These are phyloP conservation scores for Dicentrarchus labrax DNA, from an alignment of 2,113 vertebrate genomes.

Conservation along the genomic window DNA sequence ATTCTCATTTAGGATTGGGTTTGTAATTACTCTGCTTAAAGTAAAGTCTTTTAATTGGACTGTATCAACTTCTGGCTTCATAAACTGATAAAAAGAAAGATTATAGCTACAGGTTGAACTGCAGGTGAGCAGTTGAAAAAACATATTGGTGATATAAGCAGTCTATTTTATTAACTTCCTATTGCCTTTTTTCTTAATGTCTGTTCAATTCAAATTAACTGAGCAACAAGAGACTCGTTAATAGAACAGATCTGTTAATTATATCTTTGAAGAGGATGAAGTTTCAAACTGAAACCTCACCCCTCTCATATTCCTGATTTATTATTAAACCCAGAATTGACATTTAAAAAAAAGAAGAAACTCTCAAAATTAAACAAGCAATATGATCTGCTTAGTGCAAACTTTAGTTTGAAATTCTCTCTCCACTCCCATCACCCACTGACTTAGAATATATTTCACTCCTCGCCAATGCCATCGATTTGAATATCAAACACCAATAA, in stretches of 20 bases:
- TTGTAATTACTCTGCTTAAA: slow-evolving; percentile 3
- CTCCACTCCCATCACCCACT: slow-evolving; percentile 52
- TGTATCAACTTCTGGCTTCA: neutral
- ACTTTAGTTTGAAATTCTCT: slow-evolving; percentile 26
- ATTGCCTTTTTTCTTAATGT: slow-evolving; percentile 13
- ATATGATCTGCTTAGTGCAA: slow-evolving; percentile 1
- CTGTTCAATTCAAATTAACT: slow-evolving; percentile 45
- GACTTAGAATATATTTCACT: slow-evolving; percentile 54
- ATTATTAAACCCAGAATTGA: slow-evolving; percentile 67
- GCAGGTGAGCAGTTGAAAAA: neutral
- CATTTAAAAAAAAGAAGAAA: slow-evolving; percentile 41
- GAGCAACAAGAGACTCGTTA: slow-evolving; percentile 54
- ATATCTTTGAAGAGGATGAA: slow-evolving; percentile 35
- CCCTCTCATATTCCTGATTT: slow-evolving; percentile 43
- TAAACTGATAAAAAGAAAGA: neutral
- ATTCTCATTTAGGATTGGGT: neutral
- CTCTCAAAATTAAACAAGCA: slow-evolving; percentile 52
- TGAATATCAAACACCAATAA: slow-evolving; percentile 80
- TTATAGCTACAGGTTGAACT: neutral
- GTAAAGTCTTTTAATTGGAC: neutral
- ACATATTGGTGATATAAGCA: neutral
- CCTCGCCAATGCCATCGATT: slow-evolving; percentile 72
- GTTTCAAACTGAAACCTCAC: slow-evolving; percentile 39
- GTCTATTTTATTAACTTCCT: neutral
- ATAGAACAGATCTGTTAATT: slow-evolving; percentile 43